phyloP scores from a whole-genome alignment of 2,113 vertebrate genomes.

The Ceratotherium simum region DNA sequence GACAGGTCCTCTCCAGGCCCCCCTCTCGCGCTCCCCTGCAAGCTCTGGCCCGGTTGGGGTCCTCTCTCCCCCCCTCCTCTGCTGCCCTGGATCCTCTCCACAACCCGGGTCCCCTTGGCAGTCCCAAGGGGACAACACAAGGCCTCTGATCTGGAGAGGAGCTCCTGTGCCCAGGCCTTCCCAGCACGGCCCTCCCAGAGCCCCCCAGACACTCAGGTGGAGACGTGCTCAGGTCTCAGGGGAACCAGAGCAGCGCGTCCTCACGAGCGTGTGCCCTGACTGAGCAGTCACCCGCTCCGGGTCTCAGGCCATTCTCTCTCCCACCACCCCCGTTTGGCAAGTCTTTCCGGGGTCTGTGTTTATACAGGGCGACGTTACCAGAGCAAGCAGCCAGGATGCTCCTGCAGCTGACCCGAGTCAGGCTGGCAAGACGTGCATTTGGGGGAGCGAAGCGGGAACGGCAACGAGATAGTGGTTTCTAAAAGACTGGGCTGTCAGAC shows the following conservation, averaged over 20 bases:
- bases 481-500: neutral
- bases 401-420: neutral
- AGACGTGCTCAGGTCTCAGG: neutral
- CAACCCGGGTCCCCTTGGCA: neutral
- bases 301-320: neutral
- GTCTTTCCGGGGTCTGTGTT: neutral
- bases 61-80: neutral
- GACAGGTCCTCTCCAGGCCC: neutral
- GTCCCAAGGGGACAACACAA: neutral
- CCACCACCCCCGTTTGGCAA: no score
- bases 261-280: neutral
- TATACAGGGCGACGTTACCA: neutral
- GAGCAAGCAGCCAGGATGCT: neutral
- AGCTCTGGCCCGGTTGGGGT: neutral
- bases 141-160: neutral
- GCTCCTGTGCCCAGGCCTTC: neutral
- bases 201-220: neutral
- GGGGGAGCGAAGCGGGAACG: neutral
- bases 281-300: neutral
- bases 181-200: neutral
- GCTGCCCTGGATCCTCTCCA: neutral
- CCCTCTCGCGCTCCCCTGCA: neutral
- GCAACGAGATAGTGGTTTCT: conserved; percentile 41
- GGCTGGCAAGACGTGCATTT: neutral
- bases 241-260: accelerated